Evolutionary conservation across 2,113 vertebrate genomes (phyloP).

Genomic region (Pelecanus crispus): DNA sequence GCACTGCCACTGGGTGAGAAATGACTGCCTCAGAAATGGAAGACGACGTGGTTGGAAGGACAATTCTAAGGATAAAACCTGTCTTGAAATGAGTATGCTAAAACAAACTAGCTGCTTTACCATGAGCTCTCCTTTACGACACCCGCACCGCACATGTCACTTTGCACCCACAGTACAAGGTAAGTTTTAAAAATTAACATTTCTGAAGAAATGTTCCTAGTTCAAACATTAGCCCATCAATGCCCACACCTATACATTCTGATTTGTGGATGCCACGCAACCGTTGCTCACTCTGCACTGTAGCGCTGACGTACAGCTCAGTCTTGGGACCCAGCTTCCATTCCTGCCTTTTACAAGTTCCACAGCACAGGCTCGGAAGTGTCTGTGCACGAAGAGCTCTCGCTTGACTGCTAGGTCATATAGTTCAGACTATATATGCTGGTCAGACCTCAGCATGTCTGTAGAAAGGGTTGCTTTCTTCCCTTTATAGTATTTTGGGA

Average conservation of each 20-base stretch:
- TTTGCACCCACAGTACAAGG: not conserved
- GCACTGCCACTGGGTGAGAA: not conserved
- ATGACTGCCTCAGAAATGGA: not conserved
- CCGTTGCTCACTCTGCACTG: accelerated
- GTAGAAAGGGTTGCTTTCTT: not conserved
- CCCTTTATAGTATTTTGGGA: not conserved
- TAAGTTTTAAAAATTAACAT: not conserved
- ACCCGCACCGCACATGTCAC: not conserved
- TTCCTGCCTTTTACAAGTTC: not conserved
- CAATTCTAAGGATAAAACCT: not conserved
- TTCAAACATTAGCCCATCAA: not conserved
- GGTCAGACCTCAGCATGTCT: not conserved
- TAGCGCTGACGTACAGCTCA: not conserved
- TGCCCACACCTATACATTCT: not conserved
- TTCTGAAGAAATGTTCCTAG: not conserved
- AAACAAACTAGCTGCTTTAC: not conserved
- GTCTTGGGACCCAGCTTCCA: not conserved
- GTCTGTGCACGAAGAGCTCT: not conserved
- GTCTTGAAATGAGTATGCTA: not conserved
- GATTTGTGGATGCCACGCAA: not conserved
- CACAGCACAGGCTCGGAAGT: not conserved
- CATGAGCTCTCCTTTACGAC: not conserved
- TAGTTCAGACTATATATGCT: no score
- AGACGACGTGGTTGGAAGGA: not conserved
- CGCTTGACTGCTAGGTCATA: not conserved